Evolutionary conservation across 2,113 vertebrate genomes (phyloP).

Genomic region (Phycodurus eques): DNA sequence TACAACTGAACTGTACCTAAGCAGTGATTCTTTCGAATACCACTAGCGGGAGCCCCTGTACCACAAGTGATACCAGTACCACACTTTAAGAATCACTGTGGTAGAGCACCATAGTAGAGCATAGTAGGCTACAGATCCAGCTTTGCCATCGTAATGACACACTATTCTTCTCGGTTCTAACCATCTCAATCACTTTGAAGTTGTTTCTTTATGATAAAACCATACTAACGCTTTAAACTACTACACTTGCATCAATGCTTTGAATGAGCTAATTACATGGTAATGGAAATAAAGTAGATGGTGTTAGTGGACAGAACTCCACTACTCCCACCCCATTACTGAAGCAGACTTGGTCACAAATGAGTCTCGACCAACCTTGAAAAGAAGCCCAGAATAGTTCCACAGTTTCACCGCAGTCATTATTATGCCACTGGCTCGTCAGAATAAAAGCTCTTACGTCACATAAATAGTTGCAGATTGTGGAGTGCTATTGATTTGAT

Average conservation of each 20-base stretch:
- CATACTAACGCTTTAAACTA: neutral
- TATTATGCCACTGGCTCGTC: conserved; percentile 42
- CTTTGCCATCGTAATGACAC: neutral
- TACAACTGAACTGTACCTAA: no score
- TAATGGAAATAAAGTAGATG: conserved; percentile 22
- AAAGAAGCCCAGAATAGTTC: conserved; percentile 57
- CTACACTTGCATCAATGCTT: neutral
- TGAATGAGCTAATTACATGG: conserved; percentile 23
- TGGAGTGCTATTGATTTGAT: neutral
- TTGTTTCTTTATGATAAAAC: neutral
- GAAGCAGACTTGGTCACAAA: conserved; percentile 54
- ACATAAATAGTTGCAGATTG: neutral
- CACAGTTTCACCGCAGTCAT: conserved; percentile 52
- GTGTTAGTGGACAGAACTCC: conserved; percentile 29
- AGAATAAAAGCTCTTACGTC: conserved; percentile 9
- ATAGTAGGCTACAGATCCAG: neutral
- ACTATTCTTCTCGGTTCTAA: neutral
- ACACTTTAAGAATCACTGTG: no score
- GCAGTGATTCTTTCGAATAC: no score
- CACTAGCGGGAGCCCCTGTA: no score
- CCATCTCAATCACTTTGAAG: neutral
- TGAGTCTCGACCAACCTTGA: conserved; percentile 57
- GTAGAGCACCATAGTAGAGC: neutral
- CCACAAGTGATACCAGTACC: no score
- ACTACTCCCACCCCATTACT: conserved; percentile 21